Percentiles rank a stretch among this genome's conserved stretches.
Evolutionary conservation across 2,113 vertebrate genomes (phyloP).

Genomic region (Nothobranchius furzeri): DNA sequence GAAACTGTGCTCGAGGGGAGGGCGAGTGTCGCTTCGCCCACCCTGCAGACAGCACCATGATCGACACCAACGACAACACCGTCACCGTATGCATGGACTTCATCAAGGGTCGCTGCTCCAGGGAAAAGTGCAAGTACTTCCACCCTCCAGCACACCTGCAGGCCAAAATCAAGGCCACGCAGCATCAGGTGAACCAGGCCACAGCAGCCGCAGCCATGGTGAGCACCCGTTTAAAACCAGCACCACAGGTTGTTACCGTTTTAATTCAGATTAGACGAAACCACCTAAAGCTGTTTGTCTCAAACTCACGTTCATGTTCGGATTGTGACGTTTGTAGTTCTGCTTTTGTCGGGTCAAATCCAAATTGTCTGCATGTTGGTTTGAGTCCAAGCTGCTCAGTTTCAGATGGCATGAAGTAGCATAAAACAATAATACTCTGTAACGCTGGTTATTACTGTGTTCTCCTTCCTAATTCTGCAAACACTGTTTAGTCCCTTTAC

Average conservation of each 20-base stretch:
- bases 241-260: background rate
- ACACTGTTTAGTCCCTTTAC: constrained; percentile 40
- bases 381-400: constrained; percentile 31
- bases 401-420: constrained; percentile 51
- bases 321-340: constrained; percentile 37
- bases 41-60: constrained; percentile 97
- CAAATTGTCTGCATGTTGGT: constrained; percentile 42
- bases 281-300: too few species aligned
- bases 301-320: too few species aligned
- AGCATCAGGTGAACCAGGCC: constrained; percentile 99
- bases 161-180: constrained; percentile 99
- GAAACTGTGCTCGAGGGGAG: constrained; percentile 95
- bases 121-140: constrained; percentile 99
- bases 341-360: constrained; percentile 44
- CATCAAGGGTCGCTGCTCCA: constrained; percentile 97
- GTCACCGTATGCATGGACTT: constrained; percentile 99
- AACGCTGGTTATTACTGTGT: background rate
- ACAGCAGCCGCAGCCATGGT: constrained; percentile 97
- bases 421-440: constrained; percentile 26
- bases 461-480: constrained; percentile 14
- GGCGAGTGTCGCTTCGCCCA: constrained; percentile 96
- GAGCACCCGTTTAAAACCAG: constrained; percentile 72
- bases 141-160: constrained; percentile 97
- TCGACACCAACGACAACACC: constrained; percentile 98
- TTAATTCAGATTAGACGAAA: background rate